Percentiles rank a stretch among this genome's conserved stretches.
Evolutionary conservation across 2,888 invertebrate species (phyloP).

Genomic region (Perizoma affinitatum): DNA sequence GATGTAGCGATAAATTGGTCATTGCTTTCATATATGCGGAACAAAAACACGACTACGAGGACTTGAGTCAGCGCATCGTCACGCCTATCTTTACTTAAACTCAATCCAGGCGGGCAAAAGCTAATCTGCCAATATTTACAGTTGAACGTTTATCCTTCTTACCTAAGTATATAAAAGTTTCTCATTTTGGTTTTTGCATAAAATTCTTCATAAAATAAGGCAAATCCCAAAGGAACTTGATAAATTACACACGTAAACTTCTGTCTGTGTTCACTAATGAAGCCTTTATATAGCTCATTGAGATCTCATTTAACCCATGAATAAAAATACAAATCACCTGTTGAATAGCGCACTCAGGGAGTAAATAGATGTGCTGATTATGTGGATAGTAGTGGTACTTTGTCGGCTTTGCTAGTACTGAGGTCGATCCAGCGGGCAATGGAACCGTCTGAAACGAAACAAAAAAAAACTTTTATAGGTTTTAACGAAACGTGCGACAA

Average conservation of each 20-base stretch:
- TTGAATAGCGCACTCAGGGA: slow-evolving; percentile 97
- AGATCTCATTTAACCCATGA: slow-evolving; percentile 41
- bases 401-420: slow-evolving; percentile 92
- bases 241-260: too few relatives aligned
- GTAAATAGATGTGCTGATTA: slow-evolving; percentile 95
- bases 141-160: too few relatives aligned
- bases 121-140: too few relatives aligned
- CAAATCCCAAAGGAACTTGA: too few relatives aligned
- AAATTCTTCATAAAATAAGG: too few relatives aligned
- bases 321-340: slow-evolving; percentile 82
- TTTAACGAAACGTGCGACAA: not conserved
- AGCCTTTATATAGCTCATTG: slow-evolving; percentile 24
- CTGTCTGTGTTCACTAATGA: too few relatives aligned
- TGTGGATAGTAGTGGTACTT: slow-evolving; percentile 97
- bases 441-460: slow-evolving; percentile 84
- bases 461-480: not conserved
- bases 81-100: too few relatives aligned
- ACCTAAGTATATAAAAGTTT: too few relatives aligned
- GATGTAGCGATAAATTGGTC: slow-evolving; percentile 18
- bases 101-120: too few relatives aligned
- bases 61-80: too few relatives aligned
- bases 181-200: too few relatives aligned
- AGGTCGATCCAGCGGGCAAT: slow-evolving; percentile 87
- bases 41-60: too few relatives aligned
- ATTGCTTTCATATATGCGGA: not conserved